Conservation (phyloP, 2,888 invertebrate species). For the Drymonia ruficornis region DNA sequence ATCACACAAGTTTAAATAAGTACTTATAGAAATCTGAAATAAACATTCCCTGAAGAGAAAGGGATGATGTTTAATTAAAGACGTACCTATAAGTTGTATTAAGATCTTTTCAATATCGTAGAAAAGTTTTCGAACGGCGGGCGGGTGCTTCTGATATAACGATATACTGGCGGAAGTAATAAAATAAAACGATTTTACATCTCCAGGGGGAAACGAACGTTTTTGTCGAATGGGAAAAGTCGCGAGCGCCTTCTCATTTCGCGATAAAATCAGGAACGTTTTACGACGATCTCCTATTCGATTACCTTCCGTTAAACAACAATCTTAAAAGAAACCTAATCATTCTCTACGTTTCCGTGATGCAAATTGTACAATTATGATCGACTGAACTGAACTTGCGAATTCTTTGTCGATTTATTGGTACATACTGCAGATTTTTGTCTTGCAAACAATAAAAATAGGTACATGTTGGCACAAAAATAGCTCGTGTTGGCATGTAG, state of each 20-base stretch:
- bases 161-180: constrained; percentile 82
- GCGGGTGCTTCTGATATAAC: constrained; percentile 71
- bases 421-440: background rate
- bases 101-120: constrained; percentile 57
- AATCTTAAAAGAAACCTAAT: constrained; percentile 66
- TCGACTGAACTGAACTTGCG: constrained; percentile 1
- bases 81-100: constrained; percentile 10
- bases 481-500: background rate
- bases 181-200: constrained; percentile 85
- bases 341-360: constrained; percentile 55
- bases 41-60: background rate
- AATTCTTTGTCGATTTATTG: too few species aligned
- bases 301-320: constrained; percentile 82
- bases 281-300: constrained; percentile 83
- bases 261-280: constrained; percentile 83
- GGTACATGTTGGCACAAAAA: background rate
- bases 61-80: constrained; percentile 41
- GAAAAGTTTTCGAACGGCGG: constrained; percentile 62
- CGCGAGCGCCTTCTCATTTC: constrained; percentile 81
- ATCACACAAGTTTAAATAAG: too few species aligned
- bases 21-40: too few species aligned
- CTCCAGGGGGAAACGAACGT: constrained; percentile 80
- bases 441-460: background rate
- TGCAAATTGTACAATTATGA: constrained; percentile 37
- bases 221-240: constrained; percentile 83